Conservation (phyloP, 1,140 invertebrate species). For the Fopius arisanus region DNA sequence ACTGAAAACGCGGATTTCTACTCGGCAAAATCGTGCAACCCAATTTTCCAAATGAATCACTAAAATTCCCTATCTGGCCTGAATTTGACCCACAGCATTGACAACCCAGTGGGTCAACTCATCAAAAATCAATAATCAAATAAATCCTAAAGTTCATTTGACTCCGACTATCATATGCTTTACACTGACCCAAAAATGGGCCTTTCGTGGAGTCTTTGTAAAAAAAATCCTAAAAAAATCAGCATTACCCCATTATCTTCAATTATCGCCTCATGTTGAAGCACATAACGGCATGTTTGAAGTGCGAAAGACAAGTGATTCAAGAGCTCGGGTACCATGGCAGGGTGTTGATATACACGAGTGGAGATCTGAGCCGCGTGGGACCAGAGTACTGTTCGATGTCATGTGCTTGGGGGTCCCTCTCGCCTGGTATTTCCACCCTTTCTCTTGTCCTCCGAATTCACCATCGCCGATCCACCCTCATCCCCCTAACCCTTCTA, state of each 20-base stretch:
- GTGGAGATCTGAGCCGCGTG: slow-evolving; percentile 52
- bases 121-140: too few species aligned
- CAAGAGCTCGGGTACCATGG: neutral
- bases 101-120: too few species aligned
- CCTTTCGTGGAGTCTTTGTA: too few species aligned
- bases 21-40: neutral
- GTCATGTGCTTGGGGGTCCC: slow-evolving; percentile 29
- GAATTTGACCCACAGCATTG: too few species aligned
- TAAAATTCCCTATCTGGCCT: too few species aligned
- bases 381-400: slow-evolving; percentile 52
- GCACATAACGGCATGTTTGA: neutral
- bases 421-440: neutral
- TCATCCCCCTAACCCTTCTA: neutral
- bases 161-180: too few species aligned
- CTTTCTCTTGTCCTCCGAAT: neutral
- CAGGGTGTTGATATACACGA: slow-evolving; percentile 41
- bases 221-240: too few species aligned
- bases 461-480: neutral
- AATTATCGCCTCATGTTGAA: neutral
- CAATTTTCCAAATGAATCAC: too few species aligned
- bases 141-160: too few species aligned
- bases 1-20: neutral
- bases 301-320: neutral
- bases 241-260: too few species aligned
- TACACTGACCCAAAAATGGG: too few species aligned